These are phyloP conservation scores for Gymnodraco acuticeps DNA, from an alignment of 2,797 vertebrate genomes.

Conservation along the genomic window DNA sequence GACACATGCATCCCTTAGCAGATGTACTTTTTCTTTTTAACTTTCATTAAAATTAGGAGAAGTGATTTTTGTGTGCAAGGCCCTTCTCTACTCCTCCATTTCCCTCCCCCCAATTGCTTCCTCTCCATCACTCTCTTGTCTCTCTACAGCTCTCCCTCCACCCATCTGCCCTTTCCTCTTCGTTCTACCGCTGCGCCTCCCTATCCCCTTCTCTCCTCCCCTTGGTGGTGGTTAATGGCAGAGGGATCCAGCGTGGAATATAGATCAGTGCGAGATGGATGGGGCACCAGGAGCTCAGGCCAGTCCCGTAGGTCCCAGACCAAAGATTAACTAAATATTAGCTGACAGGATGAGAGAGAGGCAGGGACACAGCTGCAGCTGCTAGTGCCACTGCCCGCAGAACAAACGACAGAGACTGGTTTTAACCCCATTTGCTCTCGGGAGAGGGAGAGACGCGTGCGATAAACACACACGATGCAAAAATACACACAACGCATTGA, in stretches of 20 bases:
- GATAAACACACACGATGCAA: conserved; percentile 72
- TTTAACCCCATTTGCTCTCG: conserved; percentile 75
- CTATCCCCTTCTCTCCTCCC: conserved; percentile 64
- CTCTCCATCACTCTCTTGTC: conserved; percentile 71
- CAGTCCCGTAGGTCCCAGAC: conserved; percentile 84
- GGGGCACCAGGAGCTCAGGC: conserved; percentile 82
- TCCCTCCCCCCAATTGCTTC: conserved; percentile 38
- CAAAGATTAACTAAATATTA: conserved; percentile 88
- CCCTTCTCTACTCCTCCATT: conserved; percentile 25
- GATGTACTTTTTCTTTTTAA: neutral
- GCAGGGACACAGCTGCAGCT: conserved; percentile 82
- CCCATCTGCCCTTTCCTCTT: conserved; percentile 72
- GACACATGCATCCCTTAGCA: conserved; percentile 10
- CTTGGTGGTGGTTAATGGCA: conserved; percentile 81
- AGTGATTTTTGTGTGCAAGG: conserved; percentile 30
- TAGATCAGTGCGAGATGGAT: conserved; percentile 85
- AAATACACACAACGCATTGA: conserved; percentile 67
- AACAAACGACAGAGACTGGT: conserved; percentile 78
- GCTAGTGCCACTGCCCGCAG: conserved; percentile 78
- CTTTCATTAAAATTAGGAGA: conserved; percentile 34
- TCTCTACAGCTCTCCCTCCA: conserved; percentile 63
- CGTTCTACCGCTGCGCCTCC: conserved; percentile 67
- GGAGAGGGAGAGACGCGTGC: conserved; percentile 59
- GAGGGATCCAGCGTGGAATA: conserved; percentile 83
- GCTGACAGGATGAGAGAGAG: conserved; percentile 84